Evolutionary conservation across 2,888 invertebrate genomes (phyloP).

Genomic region (Rhamnusium bicolor): DNA sequence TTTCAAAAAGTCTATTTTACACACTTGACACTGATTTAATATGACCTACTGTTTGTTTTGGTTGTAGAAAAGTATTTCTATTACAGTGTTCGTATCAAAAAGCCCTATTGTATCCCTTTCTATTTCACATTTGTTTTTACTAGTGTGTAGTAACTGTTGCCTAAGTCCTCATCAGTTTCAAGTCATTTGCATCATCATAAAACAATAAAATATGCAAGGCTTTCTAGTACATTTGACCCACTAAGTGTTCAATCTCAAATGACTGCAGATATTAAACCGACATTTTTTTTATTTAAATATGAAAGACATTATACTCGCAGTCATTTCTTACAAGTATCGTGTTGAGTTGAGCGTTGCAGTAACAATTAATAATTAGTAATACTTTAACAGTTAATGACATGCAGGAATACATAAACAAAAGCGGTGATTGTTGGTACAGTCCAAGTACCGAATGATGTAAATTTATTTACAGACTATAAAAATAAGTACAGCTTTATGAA

Average conservation of each 20-base stretch:
- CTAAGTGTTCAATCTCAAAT: constrained; percentile 3
- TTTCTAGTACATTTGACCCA: constrained; percentile 3
- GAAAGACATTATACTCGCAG: background rate
- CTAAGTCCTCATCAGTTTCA: background rate
- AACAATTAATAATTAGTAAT: constrained; percentile 20
- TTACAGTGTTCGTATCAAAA: too few relatives aligned
- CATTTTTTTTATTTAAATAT: background rate
- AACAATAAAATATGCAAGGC: background rate
- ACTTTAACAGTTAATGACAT: constrained; percentile 8
- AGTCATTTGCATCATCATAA: constrained; percentile 3
- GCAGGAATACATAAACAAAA: constrained; percentile 1
- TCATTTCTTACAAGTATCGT: constrained; percentile 8
- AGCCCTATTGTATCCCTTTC: too few relatives aligned
- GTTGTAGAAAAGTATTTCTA: too few relatives aligned
- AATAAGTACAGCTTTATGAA: background rate
- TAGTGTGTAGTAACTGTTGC: background rate
- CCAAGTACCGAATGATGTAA: background rate
- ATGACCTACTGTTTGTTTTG: too few relatives aligned
- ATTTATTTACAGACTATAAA: background rate
- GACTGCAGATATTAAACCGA: background rate
- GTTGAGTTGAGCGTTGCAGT: constrained; percentile 11
- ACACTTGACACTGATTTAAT: too few relatives aligned
- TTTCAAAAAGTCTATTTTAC: too few relatives aligned
- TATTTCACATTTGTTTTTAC: too few relatives aligned
- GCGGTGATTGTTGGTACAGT: constrained; percentile 6